Conservation (phyloP, 2,113 vertebrate species). For the Apodemus sylvaticus region DNA sequence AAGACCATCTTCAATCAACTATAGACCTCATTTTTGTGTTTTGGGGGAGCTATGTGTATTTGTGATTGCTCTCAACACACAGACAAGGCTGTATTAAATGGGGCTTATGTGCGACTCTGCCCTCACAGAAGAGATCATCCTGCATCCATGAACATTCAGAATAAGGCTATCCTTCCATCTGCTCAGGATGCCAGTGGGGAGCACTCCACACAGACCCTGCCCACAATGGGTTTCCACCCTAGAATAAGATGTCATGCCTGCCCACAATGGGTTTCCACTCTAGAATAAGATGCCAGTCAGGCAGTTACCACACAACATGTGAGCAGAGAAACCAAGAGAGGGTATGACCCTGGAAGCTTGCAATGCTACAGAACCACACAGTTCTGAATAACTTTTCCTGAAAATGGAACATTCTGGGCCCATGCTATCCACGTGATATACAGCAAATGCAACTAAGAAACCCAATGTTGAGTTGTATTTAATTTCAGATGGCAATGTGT, state of each 20-base stretch:
- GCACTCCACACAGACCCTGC: background rate
- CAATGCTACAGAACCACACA: background rate
- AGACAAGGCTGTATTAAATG: conserved; percentile 5
- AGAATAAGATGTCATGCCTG: background rate
- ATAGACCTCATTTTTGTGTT: background rate
- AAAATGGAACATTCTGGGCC: background rate
- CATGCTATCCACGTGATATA: background rate
- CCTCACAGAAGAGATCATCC: background rate
- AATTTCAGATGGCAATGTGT: background rate
- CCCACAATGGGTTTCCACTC: background rate
- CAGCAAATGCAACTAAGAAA: background rate
- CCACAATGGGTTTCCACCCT: background rate
- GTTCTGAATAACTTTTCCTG: background rate
- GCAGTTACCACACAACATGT: background rate
- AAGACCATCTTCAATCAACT: background rate
- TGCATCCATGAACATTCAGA: background rate
- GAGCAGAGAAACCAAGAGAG: background rate
- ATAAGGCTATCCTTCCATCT: background rate
- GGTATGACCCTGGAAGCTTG: background rate
- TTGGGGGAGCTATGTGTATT: conserved; percentile 33
- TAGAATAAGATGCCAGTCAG: background rate
- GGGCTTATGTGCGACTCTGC: background rate
- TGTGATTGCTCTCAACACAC: conserved; percentile 24
- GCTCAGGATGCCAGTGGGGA: background rate
- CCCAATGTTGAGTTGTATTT: background rate